Evolutionary conservation across 2,888 invertebrate species (phyloP).

Genomic region (Drosophila pseudotakahashii): DNA sequence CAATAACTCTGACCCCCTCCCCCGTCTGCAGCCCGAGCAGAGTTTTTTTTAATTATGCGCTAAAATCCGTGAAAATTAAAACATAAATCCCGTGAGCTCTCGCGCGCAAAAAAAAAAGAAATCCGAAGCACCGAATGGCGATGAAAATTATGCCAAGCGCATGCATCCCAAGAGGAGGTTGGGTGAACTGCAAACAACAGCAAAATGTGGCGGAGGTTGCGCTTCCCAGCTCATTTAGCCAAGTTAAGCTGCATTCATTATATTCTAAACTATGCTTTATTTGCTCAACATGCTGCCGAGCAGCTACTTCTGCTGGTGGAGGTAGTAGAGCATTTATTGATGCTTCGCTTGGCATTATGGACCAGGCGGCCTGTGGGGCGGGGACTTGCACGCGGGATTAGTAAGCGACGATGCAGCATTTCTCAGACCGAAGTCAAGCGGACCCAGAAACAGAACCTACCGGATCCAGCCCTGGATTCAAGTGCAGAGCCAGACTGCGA

Average conservation of each 20-base stretch:
- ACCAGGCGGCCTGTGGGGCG: slow-evolving; percentile 15
- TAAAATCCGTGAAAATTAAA: slow-evolving; percentile 72
- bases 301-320: slow-evolving; percentile 49
- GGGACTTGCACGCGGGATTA: slow-evolving; percentile 66
- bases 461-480: slow-evolving; percentile 20
- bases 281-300: slow-evolving; percentile 45
- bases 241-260: slow-evolving; percentile 73
- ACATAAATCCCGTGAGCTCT: slow-evolving; percentile 56
- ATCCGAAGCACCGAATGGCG: slow-evolving; percentile 49
- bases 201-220: slow-evolving; percentile 33
- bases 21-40: neutral
- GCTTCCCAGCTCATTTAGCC: slow-evolving; percentile 69
- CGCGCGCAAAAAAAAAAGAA: slow-evolving; percentile 11
- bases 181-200: slow-evolving; percentile 39
- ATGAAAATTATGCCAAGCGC: slow-evolving; percentile 59
- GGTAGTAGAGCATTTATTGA: slow-evolving; percentile 72
- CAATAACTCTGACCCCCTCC: slow-evolving; percentile 11
- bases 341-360: slow-evolving; percentile 61
- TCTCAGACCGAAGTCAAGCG: slow-evolving; percentile 45
- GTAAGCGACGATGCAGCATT: slow-evolving; percentile 63
- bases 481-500: slow-evolving; percentile 22
- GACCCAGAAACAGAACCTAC: slow-evolving; percentile 21
- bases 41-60: slow-evolving; percentile 64
- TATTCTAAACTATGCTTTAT: slow-evolving; percentile 70
- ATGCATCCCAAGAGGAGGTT: slow-evolving; percentile 26